Base-by-base conservation (phyloP, 2,797 vertebrate genomes). In the Enteromius afrohamiltoni region DNA sequence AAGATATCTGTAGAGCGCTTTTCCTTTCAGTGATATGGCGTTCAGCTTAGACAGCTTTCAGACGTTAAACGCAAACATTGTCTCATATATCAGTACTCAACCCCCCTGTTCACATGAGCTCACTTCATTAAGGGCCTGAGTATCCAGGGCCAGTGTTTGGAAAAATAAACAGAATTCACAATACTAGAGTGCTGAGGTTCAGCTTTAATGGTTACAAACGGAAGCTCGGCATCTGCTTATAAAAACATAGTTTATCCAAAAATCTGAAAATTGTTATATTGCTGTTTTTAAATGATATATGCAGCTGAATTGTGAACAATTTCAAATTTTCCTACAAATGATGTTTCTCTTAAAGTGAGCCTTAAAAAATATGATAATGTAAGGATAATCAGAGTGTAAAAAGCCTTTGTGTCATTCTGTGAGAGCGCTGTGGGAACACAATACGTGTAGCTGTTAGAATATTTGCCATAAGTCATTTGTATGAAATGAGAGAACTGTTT, bases 131-230 rank as follows among this genome's bases (percentile, higher is more conserved):
- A 83, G 21, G 6, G 9, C 51, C 49, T 42, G 7, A 2, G 51
- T 34, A 49, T 71, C 53, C 75, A 71, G 17, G 82, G 75, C 47
- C 77, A 71, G 67, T 64, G 34, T 74, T 65, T 85, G 80, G 86
- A 85, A 86, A 89, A 79, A 80, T 85, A 85, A 86, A 89, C 85
- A 83, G 45, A 51, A 16, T 79, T 23, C 82, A 69, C 82, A 64
- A 76, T 73, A 34, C 67, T 73, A 37, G 47, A 79, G 73, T 21
- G 64, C 60, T 29, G 60, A 75, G 6, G 42, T 71, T 21, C 31
- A 77, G 29, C 40, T 79, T 75, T 23, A 40, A 0, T 73, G 49
- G 23, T 40, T 83, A 23, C 6, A 11, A 83, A 77, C 11, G 13
- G 45, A 62, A 16, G 9, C 19, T 40, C 45, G 14, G 45, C 49